Evolutionary conservation across 2,113 vertebrate species (phyloP), one percentile per base, ranked within the genome.

Genomic region (Albula goreensis): DNA sequence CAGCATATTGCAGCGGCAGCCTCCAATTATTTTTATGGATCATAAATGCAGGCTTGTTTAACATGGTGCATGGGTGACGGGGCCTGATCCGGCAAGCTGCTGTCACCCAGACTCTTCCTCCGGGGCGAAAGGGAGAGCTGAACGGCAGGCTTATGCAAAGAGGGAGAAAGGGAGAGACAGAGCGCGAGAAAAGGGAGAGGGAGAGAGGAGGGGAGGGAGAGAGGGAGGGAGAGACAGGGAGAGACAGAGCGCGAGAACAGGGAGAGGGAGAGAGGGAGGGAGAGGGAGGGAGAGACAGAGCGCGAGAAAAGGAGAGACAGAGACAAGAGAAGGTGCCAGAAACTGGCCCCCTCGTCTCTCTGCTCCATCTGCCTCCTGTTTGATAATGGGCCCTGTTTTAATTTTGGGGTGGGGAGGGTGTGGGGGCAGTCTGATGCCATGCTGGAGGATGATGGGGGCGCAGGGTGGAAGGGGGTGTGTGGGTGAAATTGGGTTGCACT

Each of bases 1-100:
- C 89, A 87, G 89, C 86, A 85, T 89, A 92, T 92, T 94, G 93
- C 90, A 89, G 90, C 90, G 83, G 93, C 90, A 93, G 90, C 92
- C 92, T 92, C 94, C 94, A 95, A 94, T 95, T 95, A 94, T 95
- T 95, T 95, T 94, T 94, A 93, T 93, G 93, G 92, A 92, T 93
- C 90, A 94, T 95, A 93, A 94, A 90, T 93, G 90, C 90, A 89
- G 86, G 91, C 93, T 95, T 93, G 92, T 94, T 95, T 94, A 93
- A 93, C 87, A 87, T 80, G 88, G 88, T 93, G 90, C 89, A 92
- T 91, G 92, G 91, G 90, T 95, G 93, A 94, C 91, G 90, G 90
- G 90, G 91, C 92, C 91, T 92, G 94, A 95, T 94, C 92, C 91
- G 92, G 89, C 89, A 92, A 90, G 85, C 86, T 87, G 87, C 92